These are phyloP conservation scores for Sebastes kiyomatsui DNA, from an alignment of 2,797 vertebrate species.

Conservation along the genomic window DNA sequence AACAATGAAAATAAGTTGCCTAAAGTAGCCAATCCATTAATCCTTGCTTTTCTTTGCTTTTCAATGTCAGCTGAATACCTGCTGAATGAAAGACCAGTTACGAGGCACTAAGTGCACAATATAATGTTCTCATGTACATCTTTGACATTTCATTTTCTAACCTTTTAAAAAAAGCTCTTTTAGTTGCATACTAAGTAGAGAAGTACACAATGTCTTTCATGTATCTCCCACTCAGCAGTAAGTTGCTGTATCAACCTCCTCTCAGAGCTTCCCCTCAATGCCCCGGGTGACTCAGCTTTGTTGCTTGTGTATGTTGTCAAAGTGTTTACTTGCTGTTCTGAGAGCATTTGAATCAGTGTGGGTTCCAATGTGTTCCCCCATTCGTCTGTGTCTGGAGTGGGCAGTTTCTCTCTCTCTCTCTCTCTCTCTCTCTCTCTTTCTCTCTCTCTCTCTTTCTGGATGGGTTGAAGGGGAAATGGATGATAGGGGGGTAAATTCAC, in stretches of 20 bases:
- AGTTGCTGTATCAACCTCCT: constrained; percentile 1
- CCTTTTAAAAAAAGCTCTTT: background rate
- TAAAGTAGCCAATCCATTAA: background rate
- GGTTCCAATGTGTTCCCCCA: constrained; percentile 38
- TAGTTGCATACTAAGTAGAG: background rate
- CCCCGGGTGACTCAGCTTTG: constrained; percentile 40
- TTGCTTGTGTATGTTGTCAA: constrained; percentile 24
- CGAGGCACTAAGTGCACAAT: background rate
- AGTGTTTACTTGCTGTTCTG: constrained; percentile 28
- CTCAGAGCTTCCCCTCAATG: constrained; percentile 10
- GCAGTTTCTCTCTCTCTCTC: constrained; percentile 1
- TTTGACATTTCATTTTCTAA: background rate
- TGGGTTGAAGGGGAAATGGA: constrained; percentile 23
- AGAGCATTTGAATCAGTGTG: constrained; percentile 33
- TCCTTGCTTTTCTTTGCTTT: constrained; percentile 6
- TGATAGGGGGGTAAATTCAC: constrained; percentile 21
- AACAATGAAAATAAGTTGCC: too few relatives aligned
- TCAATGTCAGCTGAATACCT: background rate
- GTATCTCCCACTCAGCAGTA: background rate
- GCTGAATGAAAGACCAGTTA: background rate
- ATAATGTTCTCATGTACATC: background rate
- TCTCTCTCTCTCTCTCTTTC: too few relatives aligned
- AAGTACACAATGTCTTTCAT: background rate
- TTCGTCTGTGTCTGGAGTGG: constrained; percentile 45
- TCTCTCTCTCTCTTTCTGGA: background rate